A percentile compares a stretch with the other conserved stretches of the same genome.
Evolutionary conservation across 2,797 vertebrate species (phyloP).

Genomic region (Apogon talboti): DNA sequence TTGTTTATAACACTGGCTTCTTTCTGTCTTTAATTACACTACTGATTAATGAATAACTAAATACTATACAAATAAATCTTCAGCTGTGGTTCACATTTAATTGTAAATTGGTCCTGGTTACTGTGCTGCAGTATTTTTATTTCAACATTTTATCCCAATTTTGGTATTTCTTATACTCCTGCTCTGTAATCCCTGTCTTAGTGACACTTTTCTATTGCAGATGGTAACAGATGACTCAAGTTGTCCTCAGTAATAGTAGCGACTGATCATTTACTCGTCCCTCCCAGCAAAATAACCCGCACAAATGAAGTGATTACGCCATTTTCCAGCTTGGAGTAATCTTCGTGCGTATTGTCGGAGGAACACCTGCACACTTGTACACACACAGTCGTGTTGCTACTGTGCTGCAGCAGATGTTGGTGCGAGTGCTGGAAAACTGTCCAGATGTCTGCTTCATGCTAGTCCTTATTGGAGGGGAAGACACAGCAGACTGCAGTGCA

Average conservation of each 20-base stretch:
- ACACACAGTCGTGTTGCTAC: conserved; percentile 43
- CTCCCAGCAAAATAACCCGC: conserved; percentile 29
- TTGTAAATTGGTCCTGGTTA: conserved; percentile 5
- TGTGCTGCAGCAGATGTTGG: conserved; percentile 63
- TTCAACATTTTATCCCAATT: conserved; percentile 3
- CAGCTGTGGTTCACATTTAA: conserved; percentile 9
- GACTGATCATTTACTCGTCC: conserved; percentile 13
- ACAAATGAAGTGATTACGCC: conserved; percentile 54
- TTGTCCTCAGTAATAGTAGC: conserved; percentile 25
- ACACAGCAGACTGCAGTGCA: conserved; percentile 39
- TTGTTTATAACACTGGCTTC: conserved; percentile 16
- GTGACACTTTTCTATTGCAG: neutral
- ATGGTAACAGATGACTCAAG: conserved; percentile 20
- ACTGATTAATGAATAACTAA: conserved; percentile 5
- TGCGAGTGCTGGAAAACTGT: conserved; percentile 49
- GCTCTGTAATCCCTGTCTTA: conserved; percentile 4
- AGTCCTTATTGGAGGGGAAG: conserved; percentile 36
- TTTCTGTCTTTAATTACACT: neutral
- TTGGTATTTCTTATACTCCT: neutral
- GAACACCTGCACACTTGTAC: conserved; percentile 59
- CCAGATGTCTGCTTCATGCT: conserved; percentile 65
- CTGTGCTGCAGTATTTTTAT: neutral
- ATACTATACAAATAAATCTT: conserved; percentile 12
- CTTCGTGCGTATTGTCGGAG: conserved; percentile 34
- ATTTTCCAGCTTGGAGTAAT: conserved; percentile 44